Percentiles rank a stretch among this genome's conserved stretches.
phyloP scores from a whole-genome alignment of 2,888 invertebrate genomes.

The Terebella lapidaria region DNA sequence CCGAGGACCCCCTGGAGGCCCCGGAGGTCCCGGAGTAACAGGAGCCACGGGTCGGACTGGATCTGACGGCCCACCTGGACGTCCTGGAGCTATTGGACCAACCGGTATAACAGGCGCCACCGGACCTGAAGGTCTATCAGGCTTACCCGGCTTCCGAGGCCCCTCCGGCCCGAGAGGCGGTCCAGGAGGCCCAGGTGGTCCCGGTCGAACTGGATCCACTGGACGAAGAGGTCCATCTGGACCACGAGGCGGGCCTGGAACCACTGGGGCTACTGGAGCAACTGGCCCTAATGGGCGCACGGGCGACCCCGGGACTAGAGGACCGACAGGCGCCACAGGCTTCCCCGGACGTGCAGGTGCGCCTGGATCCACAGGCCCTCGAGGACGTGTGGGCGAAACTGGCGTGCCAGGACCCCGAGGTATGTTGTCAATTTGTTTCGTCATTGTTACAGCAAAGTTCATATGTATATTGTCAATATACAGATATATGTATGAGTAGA shows the following conservation, averaged over 20 bases:
- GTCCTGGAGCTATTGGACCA: conserved; percentile 28
- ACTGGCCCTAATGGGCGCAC: conserved; percentile 1
- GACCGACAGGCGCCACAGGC: conserved; percentile 6
- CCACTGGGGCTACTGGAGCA: conserved; percentile 10
- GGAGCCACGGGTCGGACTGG: conserved; percentile 7
- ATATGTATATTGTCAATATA: too few relatives aligned
- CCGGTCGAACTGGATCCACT: conserved; percentile 5
- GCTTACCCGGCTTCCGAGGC: conserved; percentile 2
- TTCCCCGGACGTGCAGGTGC: conserved; percentile 2
- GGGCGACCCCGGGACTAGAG: background rate
- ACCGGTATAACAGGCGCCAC: conserved; percentile 22
- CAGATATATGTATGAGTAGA: too few relatives aligned
- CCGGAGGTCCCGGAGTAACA: conserved; percentile 1
- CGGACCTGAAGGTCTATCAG: conserved; percentile 1
- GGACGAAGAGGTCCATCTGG: conserved; percentile 10
- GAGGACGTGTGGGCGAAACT: background rate
- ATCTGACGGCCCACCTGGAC: background rate
- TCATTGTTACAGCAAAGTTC: too few relatives aligned
- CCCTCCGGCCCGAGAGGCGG: conserved; percentile 6
- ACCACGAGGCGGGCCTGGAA: conserved; percentile 3
- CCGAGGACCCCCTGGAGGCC: conserved; percentile 5
- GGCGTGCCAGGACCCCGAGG: conserved; percentile 1
- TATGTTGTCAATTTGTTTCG: too few relatives aligned
- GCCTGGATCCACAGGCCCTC: background rate
- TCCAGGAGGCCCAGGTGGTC: conserved; percentile 2